phyloP scores from a whole-genome alignment of 2,113 vertebrate species.

The Oncorhynchus masou region DNA sequence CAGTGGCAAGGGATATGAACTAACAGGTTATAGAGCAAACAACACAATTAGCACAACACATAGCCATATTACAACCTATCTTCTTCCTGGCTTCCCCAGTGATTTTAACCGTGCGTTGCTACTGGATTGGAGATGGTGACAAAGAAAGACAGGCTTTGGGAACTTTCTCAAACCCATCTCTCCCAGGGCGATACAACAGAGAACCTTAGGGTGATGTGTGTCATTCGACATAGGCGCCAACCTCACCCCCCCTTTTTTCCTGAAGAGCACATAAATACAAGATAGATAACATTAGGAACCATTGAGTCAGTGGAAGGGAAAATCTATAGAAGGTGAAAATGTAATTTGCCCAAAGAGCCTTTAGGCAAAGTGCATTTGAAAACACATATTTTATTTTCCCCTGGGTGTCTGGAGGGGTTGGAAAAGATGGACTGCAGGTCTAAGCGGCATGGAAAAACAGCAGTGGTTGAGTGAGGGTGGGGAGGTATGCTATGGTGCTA shows the following conservation, averaged over 20 bases:
- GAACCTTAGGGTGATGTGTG: conserved; percentile 24
- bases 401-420: conserved; percentile 72
- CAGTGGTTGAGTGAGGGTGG: conserved; percentile 17
- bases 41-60: no score
- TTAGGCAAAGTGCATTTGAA: conserved; percentile 93
- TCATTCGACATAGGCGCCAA: conserved; percentile 28
- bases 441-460: conserved; percentile 76
- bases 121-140: not conserved
- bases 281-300: conserved; percentile 82
- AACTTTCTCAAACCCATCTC: not conserved
- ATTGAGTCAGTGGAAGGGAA: conserved; percentile 81
- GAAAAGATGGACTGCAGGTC: conserved; percentile 79
- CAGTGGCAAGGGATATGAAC: no score
- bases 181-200: conserved; percentile 12
- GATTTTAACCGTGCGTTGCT: no score
- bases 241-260: conserved; percentile 24
- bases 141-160: not conserved
- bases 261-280: conserved; percentile 41
- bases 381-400: conserved; percentile 89
- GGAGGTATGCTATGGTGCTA: conserved; percentile 52
- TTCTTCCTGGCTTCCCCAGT: no score
- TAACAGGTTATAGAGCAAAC: no score
- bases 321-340: conserved; percentile 96
- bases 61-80: no score
- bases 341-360: conserved; percentile 94